Percentiles rank a stretch among this genome's conserved stretches.
phyloP scores from a whole-genome alignment of 2,888 invertebrate genomes.

The Lamellibrachia columna region DNA sequence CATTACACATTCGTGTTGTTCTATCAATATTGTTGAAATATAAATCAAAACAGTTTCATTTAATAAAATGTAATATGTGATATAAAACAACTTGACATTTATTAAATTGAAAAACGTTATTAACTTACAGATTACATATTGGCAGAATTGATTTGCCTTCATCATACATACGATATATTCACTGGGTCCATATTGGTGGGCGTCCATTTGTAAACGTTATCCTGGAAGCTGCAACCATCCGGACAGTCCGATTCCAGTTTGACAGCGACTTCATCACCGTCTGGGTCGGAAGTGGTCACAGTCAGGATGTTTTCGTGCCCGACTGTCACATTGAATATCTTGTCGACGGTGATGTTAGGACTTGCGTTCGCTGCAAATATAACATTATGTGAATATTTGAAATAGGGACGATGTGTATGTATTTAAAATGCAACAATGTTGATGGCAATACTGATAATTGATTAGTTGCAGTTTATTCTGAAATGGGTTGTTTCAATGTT shows the following conservation, averaged over 20 bases:
- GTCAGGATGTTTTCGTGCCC: neutral
- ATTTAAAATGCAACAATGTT: too few relatives aligned
- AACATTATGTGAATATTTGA: too few relatives aligned
- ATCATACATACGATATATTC: slow-evolving; percentile 20
- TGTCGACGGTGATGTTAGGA: slow-evolving; percentile 6
- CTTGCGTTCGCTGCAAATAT: neutral
- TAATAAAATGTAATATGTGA: too few relatives aligned
- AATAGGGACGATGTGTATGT: too few relatives aligned
- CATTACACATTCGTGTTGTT: too few relatives aligned
- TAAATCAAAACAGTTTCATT: too few relatives aligned
- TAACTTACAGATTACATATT: neutral
- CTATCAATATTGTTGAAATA: too few relatives aligned
- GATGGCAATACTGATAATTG: too few relatives aligned
- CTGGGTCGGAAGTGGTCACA: neutral
- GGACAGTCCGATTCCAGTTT: neutral
- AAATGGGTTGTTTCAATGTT: too few relatives aligned
- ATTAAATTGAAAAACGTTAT: too few relatives aligned
- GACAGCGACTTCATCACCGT: neutral
- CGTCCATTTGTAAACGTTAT: neutral
- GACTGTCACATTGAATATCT: neutral
- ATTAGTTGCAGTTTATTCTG: too few relatives aligned
- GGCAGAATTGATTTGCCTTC: neutral
- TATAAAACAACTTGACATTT: too few relatives aligned
- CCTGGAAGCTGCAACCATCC: neutral
- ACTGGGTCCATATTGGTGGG: neutral